Conservation (phyloP, 2,888 invertebrate species). For the Ormyrus pomaceus region DNA sequence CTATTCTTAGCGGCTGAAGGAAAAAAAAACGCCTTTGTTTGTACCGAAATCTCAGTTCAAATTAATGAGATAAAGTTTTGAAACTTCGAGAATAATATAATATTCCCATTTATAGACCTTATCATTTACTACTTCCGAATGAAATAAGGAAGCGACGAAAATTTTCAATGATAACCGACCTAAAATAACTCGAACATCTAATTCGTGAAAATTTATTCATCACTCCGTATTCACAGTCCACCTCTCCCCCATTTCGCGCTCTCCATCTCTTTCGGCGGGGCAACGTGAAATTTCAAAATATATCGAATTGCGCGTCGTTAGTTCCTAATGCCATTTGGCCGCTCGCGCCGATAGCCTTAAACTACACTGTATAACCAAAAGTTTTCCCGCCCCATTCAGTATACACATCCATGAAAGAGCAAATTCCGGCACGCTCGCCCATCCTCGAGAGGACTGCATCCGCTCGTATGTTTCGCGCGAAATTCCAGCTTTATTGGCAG, state of each 20-base stretch:
- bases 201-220: conserved; percentile 23
- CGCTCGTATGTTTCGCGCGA: not conserved
- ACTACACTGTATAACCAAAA: conserved; percentile 15
- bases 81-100: no score
- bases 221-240: conserved; percentile 1
- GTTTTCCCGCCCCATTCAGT: not conserved
- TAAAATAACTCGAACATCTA: not conserved
- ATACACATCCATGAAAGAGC: not conserved
- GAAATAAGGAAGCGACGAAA: not conserved
- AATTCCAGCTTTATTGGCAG: conserved; percentile 28
- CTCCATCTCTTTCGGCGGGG: not conserved
- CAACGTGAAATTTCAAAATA: conserved; percentile 4
- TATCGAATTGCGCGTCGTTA: conserved; percentile 32
- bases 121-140: no score
- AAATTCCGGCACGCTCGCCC: not conserved
- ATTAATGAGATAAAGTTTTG: no score
- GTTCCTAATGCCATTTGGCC: not conserved
- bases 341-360: conserved; percentile 18
- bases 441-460: not conserved
- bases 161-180: not conserved
- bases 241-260: not conserved
- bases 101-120: no score
- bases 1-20: no score
- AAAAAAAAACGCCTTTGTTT: no score
- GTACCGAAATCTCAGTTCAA: no score